Conservation (phyloP, 2,797 vertebrate genomes). For the Bovichtus variegatus region DNA sequence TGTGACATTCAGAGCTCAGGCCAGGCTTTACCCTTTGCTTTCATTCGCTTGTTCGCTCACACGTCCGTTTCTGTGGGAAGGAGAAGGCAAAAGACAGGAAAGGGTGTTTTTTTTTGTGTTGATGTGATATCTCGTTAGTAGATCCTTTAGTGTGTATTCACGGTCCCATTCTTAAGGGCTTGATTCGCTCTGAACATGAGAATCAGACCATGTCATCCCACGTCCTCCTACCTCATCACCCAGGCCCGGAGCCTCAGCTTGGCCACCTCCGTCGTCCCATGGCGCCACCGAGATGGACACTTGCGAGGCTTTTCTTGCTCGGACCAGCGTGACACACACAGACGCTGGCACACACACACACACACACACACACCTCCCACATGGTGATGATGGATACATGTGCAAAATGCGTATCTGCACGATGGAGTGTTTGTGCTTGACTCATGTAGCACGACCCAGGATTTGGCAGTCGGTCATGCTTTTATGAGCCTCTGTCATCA, state of each 20-base stretch:
- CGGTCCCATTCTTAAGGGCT: constrained; percentile 41
- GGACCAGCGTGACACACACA: constrained; percentile 29
- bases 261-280: constrained; percentile 37
- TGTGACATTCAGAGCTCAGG: constrained; percentile 78
- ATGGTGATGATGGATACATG: constrained; percentile 56
- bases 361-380: constrained; percentile 67
- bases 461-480: constrained; percentile 68
- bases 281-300: constrained; percentile 57
- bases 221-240: constrained; percentile 56
- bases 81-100: constrained; percentile 40
- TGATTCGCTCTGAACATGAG: constrained; percentile 61
- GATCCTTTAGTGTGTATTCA: constrained; percentile 56
- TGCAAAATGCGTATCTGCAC: constrained; percentile 54
- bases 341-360: constrained; percentile 23
- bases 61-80: constrained; percentile 66
- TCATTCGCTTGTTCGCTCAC: constrained; percentile 63
- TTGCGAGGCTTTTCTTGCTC: constrained; percentile 30
- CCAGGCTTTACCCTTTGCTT: constrained; percentile 67
- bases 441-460: constrained; percentile 63
- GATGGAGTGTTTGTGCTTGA: constrained; percentile 72
- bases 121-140: constrained; percentile 26
- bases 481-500: constrained; percentile 67
- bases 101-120: constrained; percentile 31
- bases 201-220: constrained; percentile 36
- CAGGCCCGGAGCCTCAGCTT: constrained; percentile 24